Evolutionary conservation across 1,140 invertebrate genomes (phyloP), one percentile per base, ranked within the genome.

Genomic region (Bicyclus anynana): DNA sequence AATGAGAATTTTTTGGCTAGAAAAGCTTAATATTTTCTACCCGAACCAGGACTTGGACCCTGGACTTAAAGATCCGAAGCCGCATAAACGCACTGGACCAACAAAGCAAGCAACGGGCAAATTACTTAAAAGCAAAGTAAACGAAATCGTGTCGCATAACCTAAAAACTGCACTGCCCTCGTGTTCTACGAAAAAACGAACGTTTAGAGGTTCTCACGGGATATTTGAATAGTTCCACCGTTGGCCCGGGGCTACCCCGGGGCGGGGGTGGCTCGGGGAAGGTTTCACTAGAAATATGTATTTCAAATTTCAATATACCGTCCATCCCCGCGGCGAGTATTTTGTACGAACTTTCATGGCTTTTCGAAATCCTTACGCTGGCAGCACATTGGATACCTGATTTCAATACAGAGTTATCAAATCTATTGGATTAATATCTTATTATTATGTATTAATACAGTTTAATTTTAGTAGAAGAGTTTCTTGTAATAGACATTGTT

Each of bases 141-240:
- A n/a, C 17, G 26, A 20, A 1, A 23, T 29, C 37, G 37, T 26
- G 27, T 53, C 38, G 38, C 14, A 29, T 38, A 12, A n/a, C 26
- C 4, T 44, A 18, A 44, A 44, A 27, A 38, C 12, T 12, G 14
- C 16, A n/a, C 12, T 44, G 7, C 40, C 18, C 14, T 20, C n/a
- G n/a, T n/a, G 12, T 44, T n/a, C 40, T 2, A 20, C 12, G 40
- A 44, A 44, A 44, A 44, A 64, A 63, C 54, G 60, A 67, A 63
- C 50, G 58, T 67, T 69, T 61, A 56, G 62, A 69, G 57, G 54
- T 63, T 63, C 67, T 47, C 64, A 51, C 55, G 59, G 60, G 23
- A 69, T 69, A 69, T 67, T 70, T 67, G 64, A 67, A 70, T 70
- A 70, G 60, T 69, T 67, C 52, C 53, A 62, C 40, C 52, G 67